Evolutionary conservation across 1,140 invertebrate genomes (phyloP), one percentile per base, ranked within the genome.

Genomic region (Halesus radiatus): DNA sequence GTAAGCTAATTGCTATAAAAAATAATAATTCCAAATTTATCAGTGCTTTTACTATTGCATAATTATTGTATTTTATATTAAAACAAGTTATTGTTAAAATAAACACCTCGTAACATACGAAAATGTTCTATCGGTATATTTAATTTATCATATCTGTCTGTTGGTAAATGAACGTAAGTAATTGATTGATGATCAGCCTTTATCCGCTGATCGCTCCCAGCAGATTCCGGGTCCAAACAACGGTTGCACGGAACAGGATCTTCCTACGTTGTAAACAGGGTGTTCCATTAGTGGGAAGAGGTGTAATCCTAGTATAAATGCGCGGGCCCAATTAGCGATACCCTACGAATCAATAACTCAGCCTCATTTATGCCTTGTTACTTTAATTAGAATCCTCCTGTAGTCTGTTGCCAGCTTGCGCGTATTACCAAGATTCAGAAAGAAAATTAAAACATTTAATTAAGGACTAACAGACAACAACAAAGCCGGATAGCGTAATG

Each of bases 341-440:
- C 77, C 79, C 74, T 77, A 80, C 82, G 77, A 83, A 83, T 83
- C 82, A 81, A 83, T 83, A 83, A 83, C 82, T 80, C 79, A 83
- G 76, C 76, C 81, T 82, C 81, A 79, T 83, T 83, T 83, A 83
- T 83, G 79, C 82, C 79, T 83, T 80, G 79, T 83, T 83, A 80
- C 82, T 76, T 80, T 83, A 81, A 79, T 83, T 80, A 76, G 79
- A 79, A 72, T 54, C 76, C 72, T 79, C 72, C 56, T 76, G 23
- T 56, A 56, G 20, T 29, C 74, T 45, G 26, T 62, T 45, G 74
- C 52, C 50, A 50, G 53, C 60, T 76, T 76, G 56, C 56, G 54
- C 58, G 16, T 23, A 20, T 26, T 4, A 23, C 52, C 20, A 23
- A 74, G 72, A 74, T 56, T 29, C 52, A 26, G 72, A 23, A 45